These are phyloP conservation scores for Acleris cristana DNA, from an alignment of 2,888 invertebrate species.

Conservation along the genomic window DNA sequence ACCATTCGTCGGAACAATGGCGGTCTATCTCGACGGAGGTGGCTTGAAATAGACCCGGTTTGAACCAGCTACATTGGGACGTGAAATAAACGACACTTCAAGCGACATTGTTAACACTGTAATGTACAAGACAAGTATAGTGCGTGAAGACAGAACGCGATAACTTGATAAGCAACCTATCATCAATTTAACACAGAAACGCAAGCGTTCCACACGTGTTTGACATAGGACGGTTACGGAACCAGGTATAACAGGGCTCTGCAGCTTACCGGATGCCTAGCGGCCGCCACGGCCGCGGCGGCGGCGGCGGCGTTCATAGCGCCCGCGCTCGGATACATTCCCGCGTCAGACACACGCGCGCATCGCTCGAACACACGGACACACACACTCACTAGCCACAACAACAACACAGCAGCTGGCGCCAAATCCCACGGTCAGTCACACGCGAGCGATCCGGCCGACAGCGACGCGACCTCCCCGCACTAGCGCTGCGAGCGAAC, in stretches of 20 bases:
- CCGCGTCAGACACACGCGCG: conserved; percentile 80
- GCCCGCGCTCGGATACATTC: conserved; percentile 94
- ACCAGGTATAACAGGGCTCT: conserved; percentile 1
- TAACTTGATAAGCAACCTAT: too few relatives aligned
- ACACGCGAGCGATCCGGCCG: conserved; percentile 63
- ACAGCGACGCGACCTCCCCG: conserved; percentile 54
- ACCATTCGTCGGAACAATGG: conserved; percentile 44
- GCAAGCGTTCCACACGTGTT: too few relatives aligned
- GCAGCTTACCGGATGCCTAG: conserved; percentile 92
- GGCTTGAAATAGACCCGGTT: too few relatives aligned
- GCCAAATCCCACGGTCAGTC: conserved; percentile 62
- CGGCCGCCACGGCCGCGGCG: conserved; percentile 92
- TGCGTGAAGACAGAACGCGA: too few relatives aligned
- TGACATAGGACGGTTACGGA: neutral
- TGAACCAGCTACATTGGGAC: too few relatives aligned
- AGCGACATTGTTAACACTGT: too few relatives aligned
- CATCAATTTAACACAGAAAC: too few relatives aligned
- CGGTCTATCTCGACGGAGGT: conserved; percentile 14
- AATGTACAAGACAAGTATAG: too few relatives aligned
- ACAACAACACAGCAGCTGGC: conserved; percentile 64
- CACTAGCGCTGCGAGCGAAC: conserved; percentile 66
- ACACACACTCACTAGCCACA: conserved; percentile 75
- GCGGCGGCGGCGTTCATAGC: conserved; percentile 93
- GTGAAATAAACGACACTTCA: too few relatives aligned
- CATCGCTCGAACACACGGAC: conserved; percentile 71